Conservation (phyloP, 2,113 vertebrate genomes). For the Pyrgilauda ruficollis region DNA sequence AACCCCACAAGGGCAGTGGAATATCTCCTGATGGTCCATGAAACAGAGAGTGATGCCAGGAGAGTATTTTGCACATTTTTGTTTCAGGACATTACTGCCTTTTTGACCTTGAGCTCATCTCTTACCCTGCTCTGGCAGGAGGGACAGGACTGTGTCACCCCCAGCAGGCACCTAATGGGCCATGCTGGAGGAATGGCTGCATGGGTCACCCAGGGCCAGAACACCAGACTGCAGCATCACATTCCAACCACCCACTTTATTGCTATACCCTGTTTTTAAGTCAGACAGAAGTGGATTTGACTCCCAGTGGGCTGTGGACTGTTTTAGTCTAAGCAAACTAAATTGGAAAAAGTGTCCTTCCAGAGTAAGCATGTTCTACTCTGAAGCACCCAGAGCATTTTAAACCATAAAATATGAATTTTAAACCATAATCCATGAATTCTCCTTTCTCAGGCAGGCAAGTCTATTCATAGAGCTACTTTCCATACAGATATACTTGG, state of each 20-base stretch:
- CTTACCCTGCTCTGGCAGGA: background rate
- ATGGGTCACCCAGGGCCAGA: background rate
- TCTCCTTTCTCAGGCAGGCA: background rate
- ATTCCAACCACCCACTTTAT: fast-evolving
- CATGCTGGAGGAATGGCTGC: background rate
- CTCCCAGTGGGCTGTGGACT: background rate
- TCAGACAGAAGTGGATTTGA: background rate
- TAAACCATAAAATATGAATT: background rate
- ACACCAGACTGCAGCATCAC: background rate
- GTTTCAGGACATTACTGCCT: background rate
- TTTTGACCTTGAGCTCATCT: background rate
- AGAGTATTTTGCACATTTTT: background rate
- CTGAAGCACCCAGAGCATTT: background rate
- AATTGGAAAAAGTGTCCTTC: background rate
- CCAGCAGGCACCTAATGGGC: background rate
- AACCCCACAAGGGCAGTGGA: background rate
- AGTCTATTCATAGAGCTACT: background rate
- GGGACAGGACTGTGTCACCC: background rate
- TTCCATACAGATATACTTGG: background rate
- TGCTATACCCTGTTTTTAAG: background rate
- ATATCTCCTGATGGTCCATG: background rate
- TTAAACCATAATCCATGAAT: background rate
- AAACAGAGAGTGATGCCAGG: background rate
- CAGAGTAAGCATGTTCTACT: background rate
- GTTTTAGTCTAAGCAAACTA: background rate